Evolutionary conservation across 2,888 invertebrate genomes (phyloP), one percentile per base, ranked within the genome.

Genomic region (Cephus spinipes): DNA sequence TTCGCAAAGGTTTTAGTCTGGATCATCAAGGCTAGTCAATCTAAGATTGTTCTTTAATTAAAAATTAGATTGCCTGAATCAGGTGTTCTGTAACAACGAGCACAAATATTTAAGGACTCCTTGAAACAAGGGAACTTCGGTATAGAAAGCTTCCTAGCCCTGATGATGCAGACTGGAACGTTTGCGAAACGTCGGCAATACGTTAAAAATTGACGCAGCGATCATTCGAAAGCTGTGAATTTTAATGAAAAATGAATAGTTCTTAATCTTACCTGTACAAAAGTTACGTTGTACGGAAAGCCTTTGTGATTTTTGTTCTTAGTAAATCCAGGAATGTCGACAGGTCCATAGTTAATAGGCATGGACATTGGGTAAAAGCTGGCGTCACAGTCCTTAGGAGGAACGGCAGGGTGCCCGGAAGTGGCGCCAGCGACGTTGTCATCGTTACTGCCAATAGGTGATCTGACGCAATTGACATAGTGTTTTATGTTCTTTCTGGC

Each of bases 221-320:
- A 4, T 36, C 12, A 4, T 36, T 12, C 12, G 12, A 3, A 12
- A 36, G 12, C 12, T 36, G 36, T 12, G 36, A 15, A 36, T 12
- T 36, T 36, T 36, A 12, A 12, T 12, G 4, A 36, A 12, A 36
- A 12, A 4, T 36, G 36, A 4, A 15, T 15, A 6, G 40, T 12
- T 35, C 35, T 35, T 35, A 77, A 74, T 88, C 91, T 92, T 93
- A 97, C 97, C 94, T 96, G 95, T 85, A 96, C 95, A 91, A 98
- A 98, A 80, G 95, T 95, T 77, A 98, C 96, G 92, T 98, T 99
- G 88, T 96, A 94, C 0, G 98, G 98, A 92, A 98, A 98, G 68
- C 93, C 93, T 81, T 94, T 94, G 83, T 92, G 92, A 74, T 88
- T 85, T 68, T 85, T 89, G 69, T 88, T 87, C 76, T 90, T 91